A percentile compares a stretch with the other conserved stretches of the same genome.
These are phyloP conservation scores for Propithecus perrieri DNA, from an alignment of 2,797 vertebrate genomes.

Conservation along the genomic window DNA sequence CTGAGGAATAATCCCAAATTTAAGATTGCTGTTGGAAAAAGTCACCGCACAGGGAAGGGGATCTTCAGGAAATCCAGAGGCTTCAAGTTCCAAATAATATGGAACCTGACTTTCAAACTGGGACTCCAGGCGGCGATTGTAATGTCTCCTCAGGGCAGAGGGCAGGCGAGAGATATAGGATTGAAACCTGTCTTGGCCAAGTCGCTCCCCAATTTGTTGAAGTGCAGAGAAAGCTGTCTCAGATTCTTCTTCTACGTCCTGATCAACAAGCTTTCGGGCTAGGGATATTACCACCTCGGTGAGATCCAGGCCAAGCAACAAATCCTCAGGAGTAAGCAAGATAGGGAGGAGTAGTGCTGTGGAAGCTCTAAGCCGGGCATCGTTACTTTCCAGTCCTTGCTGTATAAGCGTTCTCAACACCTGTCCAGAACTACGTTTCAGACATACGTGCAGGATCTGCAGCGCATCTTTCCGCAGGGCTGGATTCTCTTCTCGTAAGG, in stretches of 20 bases:
- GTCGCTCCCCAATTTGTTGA: slow-evolving; percentile 74
- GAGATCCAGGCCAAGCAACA: slow-evolving; percentile 71
- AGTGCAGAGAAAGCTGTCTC: slow-evolving; percentile 76
- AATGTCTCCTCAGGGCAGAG: slow-evolving; percentile 73
- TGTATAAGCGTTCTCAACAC: slow-evolving; percentile 77
- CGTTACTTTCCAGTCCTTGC: slow-evolving; percentile 76
- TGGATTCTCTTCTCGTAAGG: slow-evolving; percentile 74
- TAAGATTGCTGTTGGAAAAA: slow-evolving; percentile 82
- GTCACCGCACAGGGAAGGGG: slow-evolving; percentile 51
- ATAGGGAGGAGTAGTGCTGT: slow-evolving; percentile 74
- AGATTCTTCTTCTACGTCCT: slow-evolving; percentile 70
- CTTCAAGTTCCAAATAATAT: slow-evolving; percentile 77
- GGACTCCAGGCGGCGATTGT: slow-evolving; percentile 74
- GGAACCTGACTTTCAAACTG: slow-evolving; percentile 72
- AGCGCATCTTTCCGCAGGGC: slow-evolving; percentile 76
- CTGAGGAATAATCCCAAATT: slow-evolving; percentile 91
- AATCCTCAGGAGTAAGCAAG: slow-evolving; percentile 76
- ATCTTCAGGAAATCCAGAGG: slow-evolving; percentile 67
- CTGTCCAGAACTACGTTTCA: slow-evolving; percentile 72
- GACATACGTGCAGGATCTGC: slow-evolving; percentile 75
- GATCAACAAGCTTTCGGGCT: slow-evolving; percentile 72
- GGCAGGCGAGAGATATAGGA: slow-evolving; percentile 78
- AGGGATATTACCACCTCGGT: slow-evolving; percentile 73
- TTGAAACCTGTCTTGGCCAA: slow-evolving; percentile 79
- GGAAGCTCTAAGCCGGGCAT: slow-evolving; percentile 72